These are phyloP conservation scores for Aphelocoma californica DNA, from an alignment of 2,797 vertebrate genomes.

Conservation along the genomic window DNA sequence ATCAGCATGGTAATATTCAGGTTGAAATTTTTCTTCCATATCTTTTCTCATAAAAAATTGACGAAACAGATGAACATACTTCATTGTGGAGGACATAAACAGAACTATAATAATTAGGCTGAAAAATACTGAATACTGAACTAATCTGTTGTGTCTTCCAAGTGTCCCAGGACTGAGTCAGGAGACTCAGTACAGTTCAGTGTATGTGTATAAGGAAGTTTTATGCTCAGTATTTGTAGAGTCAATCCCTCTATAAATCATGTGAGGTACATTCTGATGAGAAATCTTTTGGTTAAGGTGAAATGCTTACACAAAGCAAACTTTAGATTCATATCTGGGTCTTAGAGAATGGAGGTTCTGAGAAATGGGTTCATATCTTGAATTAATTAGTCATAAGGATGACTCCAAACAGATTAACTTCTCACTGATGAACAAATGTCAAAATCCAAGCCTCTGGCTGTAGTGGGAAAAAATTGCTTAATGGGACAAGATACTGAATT, in stretches of 20 bases:
- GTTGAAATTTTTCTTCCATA: not conserved
- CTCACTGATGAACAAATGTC: not conserved
- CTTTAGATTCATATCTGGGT: not conserved
- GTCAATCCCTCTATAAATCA: not conserved
- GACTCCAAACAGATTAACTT: not conserved
- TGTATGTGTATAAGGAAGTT: not conserved
- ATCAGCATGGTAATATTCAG: not conserved
- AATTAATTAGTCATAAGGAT: not conserved
- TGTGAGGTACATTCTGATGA: not conserved
- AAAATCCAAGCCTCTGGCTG: not conserved
- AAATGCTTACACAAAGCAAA: not conserved
- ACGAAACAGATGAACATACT: not conserved
- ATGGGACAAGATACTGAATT: not conserved
- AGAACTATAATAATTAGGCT: not conserved
- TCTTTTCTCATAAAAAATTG: not conserved
- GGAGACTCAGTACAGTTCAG: not conserved
- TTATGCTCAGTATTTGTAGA: not conserved
- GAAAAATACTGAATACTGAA: not conserved
- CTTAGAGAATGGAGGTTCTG: not conserved
- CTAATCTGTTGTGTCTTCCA: not conserved
- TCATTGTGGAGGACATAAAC: not conserved
- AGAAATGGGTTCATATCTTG: not conserved
- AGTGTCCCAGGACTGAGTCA: not conserved
- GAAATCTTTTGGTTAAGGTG: not conserved
- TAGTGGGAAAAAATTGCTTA: not conserved